Conservation (phyloP, 2,888 invertebrate genomes). For the Rhamphomyia laevipes region DNA sequence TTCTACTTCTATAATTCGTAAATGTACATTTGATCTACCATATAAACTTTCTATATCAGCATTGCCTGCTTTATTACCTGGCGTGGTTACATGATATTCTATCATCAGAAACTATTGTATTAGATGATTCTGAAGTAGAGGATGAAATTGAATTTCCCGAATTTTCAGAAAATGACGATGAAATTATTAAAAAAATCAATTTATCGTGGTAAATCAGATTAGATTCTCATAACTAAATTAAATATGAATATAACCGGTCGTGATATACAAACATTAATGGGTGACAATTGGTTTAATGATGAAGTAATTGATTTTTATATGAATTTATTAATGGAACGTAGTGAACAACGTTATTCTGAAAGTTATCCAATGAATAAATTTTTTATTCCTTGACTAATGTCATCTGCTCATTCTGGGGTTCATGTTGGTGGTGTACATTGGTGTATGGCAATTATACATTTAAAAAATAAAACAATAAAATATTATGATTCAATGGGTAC, state of each 20-base stretch:
- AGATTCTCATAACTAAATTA: constrained; percentile 38
- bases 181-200: constrained; percentile 46
- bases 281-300: constrained; percentile 91
- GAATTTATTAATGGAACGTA: constrained; percentile 76
- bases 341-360: constrained; percentile 42
- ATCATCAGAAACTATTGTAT: constrained; percentile 27
- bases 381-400: constrained; percentile 77
- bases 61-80: too few relatives aligned
- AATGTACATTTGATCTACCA: too few relatives aligned
- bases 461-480: constrained; percentile 55
- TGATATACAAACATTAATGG: constrained; percentile 71
- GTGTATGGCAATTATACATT: constrained; percentile 85
- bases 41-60: too few relatives aligned
- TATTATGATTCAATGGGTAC: constrained; percentile 94
- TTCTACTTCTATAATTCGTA: too few relatives aligned
- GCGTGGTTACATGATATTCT: too few relatives aligned
- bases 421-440: constrained; percentile 92
- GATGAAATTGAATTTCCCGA: constrained; percentile 43
- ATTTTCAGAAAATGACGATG: constrained; percentile 55
- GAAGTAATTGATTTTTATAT: constrained; percentile 95
- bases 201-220: constrained; percentile 44
- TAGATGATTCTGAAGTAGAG: constrained; percentile 43
- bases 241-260: constrained; percentile 54
- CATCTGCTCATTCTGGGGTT: constrained; percentile 68
- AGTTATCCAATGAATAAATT: constrained; percentile 85